Percentiles rank a stretch among this genome's conserved stretches.
These are phyloP conservation scores for Cydia amplana DNA, from an alignment of 1,140 invertebrate species.

Conservation along the genomic window DNA sequence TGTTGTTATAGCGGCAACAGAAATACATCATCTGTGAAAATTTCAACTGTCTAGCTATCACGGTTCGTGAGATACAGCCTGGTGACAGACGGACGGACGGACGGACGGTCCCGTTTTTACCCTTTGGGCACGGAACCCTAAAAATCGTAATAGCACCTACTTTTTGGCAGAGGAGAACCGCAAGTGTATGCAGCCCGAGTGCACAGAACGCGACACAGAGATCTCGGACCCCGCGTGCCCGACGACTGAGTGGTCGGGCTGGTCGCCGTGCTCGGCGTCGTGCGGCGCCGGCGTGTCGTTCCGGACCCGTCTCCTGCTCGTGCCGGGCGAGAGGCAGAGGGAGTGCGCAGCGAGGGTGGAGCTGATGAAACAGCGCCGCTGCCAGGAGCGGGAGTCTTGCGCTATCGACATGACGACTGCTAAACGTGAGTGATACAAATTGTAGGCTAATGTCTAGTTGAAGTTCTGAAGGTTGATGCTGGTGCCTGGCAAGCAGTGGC, in stretches of 20 bases:
- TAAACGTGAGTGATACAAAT: conserved; percentile 80
- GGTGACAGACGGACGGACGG: too few relatives aligned
- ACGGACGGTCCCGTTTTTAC: too few relatives aligned
- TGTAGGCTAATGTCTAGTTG: background rate
- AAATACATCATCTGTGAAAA: too few relatives aligned
- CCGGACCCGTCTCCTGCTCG: conserved; percentile 85
- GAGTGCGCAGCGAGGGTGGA: conserved; percentile 82
- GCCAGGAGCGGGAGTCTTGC: conserved; percentile 84
- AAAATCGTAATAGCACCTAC: too few relatives aligned
- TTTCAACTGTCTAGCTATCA: too few relatives aligned
- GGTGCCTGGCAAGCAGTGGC: background rate
- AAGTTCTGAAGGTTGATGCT: background rate
- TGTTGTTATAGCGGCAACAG: too few relatives aligned
- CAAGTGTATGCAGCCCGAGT: conserved; percentile 86
- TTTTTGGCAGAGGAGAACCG: conserved; percentile 82
- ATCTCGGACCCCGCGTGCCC: conserved; percentile 79
- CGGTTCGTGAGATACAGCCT: too few relatives aligned
- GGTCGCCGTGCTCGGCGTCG: conserved; percentile 84
- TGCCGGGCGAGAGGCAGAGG: conserved; percentile 80
- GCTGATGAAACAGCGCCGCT: conserved; percentile 83
- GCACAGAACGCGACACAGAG: conserved; percentile 79
- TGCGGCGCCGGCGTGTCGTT: conserved; percentile 80
- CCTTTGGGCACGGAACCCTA: too few relatives aligned
- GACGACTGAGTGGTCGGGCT: conserved; percentile 83
- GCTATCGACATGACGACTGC: conserved; percentile 85